Conservation (phyloP, 2,113 vertebrate genomes). For the Misgurnus anguillicaudatus region DNA sequence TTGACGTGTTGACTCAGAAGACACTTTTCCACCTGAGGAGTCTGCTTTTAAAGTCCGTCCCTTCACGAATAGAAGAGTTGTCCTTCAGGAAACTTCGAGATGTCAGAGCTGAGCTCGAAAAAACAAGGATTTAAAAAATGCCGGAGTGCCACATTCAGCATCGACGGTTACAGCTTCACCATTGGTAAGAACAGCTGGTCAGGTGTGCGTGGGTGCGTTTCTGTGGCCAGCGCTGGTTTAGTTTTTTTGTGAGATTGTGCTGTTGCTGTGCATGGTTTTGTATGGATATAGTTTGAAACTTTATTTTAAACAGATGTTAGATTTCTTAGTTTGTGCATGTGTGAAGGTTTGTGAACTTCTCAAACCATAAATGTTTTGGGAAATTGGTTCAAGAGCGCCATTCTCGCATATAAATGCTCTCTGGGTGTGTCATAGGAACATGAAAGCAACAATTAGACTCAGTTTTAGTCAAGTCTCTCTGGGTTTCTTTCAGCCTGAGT, state of each 20-base stretch:
- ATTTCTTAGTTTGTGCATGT: background rate
- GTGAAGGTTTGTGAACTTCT: background rate
- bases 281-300: background rate
- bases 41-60: background rate
- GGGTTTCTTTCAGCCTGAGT: constrained; percentile 4
- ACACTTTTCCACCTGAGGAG: constrained; percentile 28
- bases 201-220: constrained; percentile 20
- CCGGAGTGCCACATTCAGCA: constrained; percentile 89
- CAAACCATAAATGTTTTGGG: background rate
- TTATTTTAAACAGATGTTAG: background rate
- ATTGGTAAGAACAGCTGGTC: constrained; percentile 80
- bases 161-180: constrained; percentile 94
- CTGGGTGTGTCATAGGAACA: constrained; percentile 33
- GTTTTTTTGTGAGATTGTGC: constrained; percentile 1
- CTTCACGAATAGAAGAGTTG: background rate
- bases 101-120: constrained; percentile 80
- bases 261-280: background rate
- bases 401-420: background rate
- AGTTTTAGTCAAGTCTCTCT: constrained; percentile 11
- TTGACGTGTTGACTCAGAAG: background rate
- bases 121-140: constrained; percentile 93
- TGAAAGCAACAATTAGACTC: constrained; percentile 28
- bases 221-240: constrained; percentile 38
- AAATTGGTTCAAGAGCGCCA: background rate
- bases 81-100: constrained; percentile 56